Percentiles rank a stretch among this genome's conserved stretches.
Conservation (phyloP, 1,140 invertebrate species). For the Ceratitis capitata region DNA sequence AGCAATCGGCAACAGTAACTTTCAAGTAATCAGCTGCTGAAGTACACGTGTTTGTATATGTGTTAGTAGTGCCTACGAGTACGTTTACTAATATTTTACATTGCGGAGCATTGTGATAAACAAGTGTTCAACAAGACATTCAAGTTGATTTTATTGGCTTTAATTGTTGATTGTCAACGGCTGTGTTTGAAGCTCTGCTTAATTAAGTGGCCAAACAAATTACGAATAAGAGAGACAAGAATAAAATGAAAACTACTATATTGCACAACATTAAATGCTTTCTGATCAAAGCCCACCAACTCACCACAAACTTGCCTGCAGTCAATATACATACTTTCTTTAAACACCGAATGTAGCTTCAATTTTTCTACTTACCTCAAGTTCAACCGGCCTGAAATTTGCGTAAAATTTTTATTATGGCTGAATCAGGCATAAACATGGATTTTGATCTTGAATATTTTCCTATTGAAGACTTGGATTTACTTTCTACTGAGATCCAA, state of each 20-base stretch:
- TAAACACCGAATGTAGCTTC: neutral
- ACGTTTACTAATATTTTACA: too few relatives aligned
- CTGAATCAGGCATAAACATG: slow-evolving; percentile 77
- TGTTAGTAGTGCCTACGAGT: neutral
- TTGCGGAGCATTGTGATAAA: neutral
- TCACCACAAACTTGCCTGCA: neutral
- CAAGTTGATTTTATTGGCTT: slow-evolving; percentile 13
- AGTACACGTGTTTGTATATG: neutral
- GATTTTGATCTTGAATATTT: slow-evolving; percentile 72
- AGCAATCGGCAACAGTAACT: neutral
- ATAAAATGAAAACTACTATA: slow-evolving; percentile 24
- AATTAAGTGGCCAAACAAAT: slow-evolving; percentile 17
- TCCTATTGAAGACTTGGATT: slow-evolving; percentile 60
- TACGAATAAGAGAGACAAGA: neutral
- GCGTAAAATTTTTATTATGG: slow-evolving; percentile 48
- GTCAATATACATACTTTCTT: neutral
- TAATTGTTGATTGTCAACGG: neutral
- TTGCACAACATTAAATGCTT: neutral
- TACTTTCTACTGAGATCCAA: slow-evolving; percentile 67
- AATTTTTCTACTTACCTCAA: neutral
- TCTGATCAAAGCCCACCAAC: neutral
- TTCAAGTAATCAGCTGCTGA: neutral
- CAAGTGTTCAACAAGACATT: neutral
- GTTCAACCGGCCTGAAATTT: neutral
- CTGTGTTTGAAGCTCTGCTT: neutral